phyloP scores from a whole-genome alignment of 2,113 vertebrate genomes.

The Eira barbara region DNA sequence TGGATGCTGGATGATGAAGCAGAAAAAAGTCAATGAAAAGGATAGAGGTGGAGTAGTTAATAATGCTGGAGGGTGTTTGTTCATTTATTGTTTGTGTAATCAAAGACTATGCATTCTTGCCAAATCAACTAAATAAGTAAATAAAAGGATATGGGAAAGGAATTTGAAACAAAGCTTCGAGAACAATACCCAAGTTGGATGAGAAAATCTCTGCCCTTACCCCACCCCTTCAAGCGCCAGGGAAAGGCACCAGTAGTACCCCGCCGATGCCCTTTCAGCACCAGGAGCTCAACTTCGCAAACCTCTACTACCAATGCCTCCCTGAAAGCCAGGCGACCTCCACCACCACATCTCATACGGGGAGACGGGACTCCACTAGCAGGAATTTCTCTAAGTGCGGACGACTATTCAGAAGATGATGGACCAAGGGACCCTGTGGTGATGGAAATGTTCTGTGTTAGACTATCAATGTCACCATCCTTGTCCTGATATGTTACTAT shows the following conservation, averaged over 20 bases:
- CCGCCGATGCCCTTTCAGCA: background rate
- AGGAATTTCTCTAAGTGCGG: background rate
- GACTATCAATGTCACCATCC: background rate
- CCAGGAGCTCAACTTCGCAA: background rate
- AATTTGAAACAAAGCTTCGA: background rate
- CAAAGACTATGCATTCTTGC: background rate
- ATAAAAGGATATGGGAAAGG: background rate
- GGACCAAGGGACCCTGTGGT: background rate
- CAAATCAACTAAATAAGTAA: background rate
- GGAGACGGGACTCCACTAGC: background rate
- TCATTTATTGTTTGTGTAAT: background rate
- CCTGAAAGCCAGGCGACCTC: background rate
- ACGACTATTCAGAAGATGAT: background rate
- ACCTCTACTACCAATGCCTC: rapidly evolving
- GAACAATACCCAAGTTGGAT: background rate
- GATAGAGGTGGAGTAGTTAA: background rate
- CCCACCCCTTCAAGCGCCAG: background rate
- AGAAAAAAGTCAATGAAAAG: background rate
- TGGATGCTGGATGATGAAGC: background rate
- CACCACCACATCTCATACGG: background rate
- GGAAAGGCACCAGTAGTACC: background rate
- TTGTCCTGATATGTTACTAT: too few species aligned
- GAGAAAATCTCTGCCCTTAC: background rate
- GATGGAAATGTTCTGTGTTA: background rate
- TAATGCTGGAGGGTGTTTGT: background rate